Evolutionary conservation across 2,797 vertebrate genomes (phyloP).

Genomic region (Betta splendens): DNA sequence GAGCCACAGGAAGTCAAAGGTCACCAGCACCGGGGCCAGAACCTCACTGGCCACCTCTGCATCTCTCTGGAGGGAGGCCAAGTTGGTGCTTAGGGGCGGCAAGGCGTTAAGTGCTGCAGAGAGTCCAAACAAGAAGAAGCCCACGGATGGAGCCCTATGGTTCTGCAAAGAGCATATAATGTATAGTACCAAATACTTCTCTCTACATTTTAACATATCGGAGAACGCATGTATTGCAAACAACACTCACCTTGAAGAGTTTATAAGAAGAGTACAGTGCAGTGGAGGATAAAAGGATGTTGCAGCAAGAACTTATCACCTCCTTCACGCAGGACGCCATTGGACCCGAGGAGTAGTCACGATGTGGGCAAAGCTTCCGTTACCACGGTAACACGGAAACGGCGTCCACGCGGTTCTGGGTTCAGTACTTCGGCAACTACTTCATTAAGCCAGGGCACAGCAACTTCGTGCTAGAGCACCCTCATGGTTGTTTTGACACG

Average conservation of each 20-base stretch:
- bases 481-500: conserved; percentile 68
- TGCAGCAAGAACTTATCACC: conserved; percentile 46
- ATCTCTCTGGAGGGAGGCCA: conserved; percentile 67
- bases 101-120: conserved; percentile 67
- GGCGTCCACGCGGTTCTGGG: too few relatives aligned
- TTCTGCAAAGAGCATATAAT: conserved; percentile 70
- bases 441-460: rapidly evolving
- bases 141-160: conserved; percentile 81
- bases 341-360: conserved; percentile 22
- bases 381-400: neutral
- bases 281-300: conserved; percentile 58
- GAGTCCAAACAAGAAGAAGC: conserved; percentile 74
- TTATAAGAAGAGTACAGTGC: conserved; percentile 67
- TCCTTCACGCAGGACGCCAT: conserved; percentile 66
- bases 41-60: conserved; percentile 71
- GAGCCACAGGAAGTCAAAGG: conserved; percentile 83
- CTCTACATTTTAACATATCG: too few relatives aligned
- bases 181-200: too few relatives aligned
- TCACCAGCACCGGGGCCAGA: conserved; percentile 72
- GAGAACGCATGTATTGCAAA: too few relatives aligned
- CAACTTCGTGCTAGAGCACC: conserved; percentile 26
- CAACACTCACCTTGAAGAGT: conserved; percentile 77
- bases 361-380: neutral
- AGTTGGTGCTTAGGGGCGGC: conserved; percentile 39
- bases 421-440: neutral